Percentiles rank a stretch among this genome's conserved stretches.
phyloP scores from a whole-genome alignment of 2,113 vertebrate genomes.

The Zosterops hypoxanthus region DNA sequence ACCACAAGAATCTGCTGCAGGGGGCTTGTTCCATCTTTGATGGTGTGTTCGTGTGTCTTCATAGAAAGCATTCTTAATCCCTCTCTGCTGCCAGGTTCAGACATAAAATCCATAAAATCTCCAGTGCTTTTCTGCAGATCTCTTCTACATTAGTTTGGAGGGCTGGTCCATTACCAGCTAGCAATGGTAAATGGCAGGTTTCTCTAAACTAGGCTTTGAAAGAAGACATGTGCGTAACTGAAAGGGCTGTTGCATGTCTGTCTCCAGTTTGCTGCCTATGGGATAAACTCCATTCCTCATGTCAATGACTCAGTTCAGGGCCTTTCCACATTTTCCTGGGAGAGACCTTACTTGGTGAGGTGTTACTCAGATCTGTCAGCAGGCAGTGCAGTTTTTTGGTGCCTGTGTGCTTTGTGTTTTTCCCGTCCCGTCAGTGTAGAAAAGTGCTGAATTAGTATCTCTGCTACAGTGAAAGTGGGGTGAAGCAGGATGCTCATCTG shows the following conservation, averaged over 20 bases:
- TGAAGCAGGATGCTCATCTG: background rate
- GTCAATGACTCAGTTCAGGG: background rate
- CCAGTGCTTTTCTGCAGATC: background rate
- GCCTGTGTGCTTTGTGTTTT: background rate
- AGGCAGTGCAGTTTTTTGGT: background rate
- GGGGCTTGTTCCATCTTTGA: background rate
- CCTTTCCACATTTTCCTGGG: background rate
- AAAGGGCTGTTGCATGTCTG: background rate
- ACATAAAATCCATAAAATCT: background rate
- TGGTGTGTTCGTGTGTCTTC: accelerated
- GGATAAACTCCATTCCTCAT: background rate
- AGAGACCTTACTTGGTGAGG: background rate
- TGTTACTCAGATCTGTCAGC: background rate
- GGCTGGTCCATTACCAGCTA: background rate
- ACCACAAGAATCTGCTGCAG: background rate
- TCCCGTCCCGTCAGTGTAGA: background rate
- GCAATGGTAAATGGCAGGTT: background rate
- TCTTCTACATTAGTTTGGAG: background rate
- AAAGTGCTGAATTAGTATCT: background rate
- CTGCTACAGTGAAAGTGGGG: background rate
- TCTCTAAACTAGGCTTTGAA: background rate
- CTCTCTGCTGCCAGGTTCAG: background rate
- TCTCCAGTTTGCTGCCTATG: background rate
- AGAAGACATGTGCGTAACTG: accelerated
- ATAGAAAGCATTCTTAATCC: background rate